Conservation (phyloP, 1,140 invertebrate species). For the Mercenaria mercenaria region DNA sequence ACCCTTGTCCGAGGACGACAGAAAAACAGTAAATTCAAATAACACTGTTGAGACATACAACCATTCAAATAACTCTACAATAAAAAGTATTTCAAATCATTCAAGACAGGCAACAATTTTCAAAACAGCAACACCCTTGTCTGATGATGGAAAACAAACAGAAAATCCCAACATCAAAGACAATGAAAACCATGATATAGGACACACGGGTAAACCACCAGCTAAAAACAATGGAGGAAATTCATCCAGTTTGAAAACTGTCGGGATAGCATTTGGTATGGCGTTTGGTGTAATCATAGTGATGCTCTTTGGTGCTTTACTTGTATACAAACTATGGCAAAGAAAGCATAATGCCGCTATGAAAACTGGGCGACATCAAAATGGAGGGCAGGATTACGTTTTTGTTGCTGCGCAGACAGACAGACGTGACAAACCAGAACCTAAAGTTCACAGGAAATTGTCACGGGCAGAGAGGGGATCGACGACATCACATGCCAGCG, state of each 20-base stretch:
- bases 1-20: too few relatives aligned
- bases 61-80: too few relatives aligned
- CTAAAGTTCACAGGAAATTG: conserved; percentile 47
- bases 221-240: neutral
- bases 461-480: conserved; percentile 70
- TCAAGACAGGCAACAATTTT: too few relatives aligned
- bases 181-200: neutral
- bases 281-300: conserved; percentile 51
- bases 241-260: neutral
- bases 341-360: conserved; percentile 21
- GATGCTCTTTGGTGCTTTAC: conserved; percentile 38
- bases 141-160: neutral
- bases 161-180: too few relatives aligned
- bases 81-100: too few relatives aligned
- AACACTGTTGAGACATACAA: neutral
- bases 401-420: conserved; percentile 27
- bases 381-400: conserved; percentile 52
- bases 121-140: too few relatives aligned
- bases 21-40: too few relatives aligned
- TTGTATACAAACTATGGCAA: conserved; percentile 32
- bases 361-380: conserved; percentile 41
- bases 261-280: conserved; percentile 46
- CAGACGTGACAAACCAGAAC: neutral
- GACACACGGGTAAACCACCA: neutral
- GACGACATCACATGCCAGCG: conserved; percentile 68